Percentiles rank a stretch among this genome's conserved stretches.
Conservation (phyloP, 2,113 vertebrate species). For the Sceloporus tristichus region DNA sequence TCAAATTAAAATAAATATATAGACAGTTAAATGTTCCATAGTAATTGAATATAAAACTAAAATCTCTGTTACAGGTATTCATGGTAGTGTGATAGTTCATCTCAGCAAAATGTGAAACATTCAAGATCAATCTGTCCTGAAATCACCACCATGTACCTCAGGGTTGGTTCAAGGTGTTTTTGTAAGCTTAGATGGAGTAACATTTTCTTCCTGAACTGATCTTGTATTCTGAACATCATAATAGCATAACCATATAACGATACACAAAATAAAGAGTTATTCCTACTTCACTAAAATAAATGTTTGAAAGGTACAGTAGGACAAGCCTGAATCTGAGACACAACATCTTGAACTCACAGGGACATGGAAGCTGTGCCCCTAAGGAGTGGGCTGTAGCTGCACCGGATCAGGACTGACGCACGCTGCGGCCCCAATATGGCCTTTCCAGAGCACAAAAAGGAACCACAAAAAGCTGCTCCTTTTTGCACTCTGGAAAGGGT, state of each 20-base stretch:
- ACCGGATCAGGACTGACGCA: too few species aligned
- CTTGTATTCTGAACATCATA: background rate
- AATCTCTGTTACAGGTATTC: constrained; percentile 15
- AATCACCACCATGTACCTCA: background rate
- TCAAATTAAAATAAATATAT: background rate
- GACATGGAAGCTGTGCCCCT: background rate
- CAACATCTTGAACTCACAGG: too few species aligned
- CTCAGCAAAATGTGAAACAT: background rate
- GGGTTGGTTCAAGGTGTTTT: background rate
- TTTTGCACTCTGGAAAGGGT: too few species aligned
- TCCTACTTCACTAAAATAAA: background rate
- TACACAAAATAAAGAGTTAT: background rate
- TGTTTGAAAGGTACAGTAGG: too few species aligned
- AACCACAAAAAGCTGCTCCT: too few species aligned
- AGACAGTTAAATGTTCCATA: background rate
- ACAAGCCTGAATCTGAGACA: background rate
- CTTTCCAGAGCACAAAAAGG: too few species aligned
- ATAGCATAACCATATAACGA: background rate
- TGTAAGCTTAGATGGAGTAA: background rate
- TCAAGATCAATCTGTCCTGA: background rate
- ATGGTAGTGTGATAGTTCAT: background rate
- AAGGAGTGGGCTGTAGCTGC: too few species aligned
- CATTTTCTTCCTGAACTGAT: background rate
- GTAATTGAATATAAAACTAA: background rate
- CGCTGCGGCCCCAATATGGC: too few species aligned